These are phyloP conservation scores for Hemibagrus wyckioides DNA, from an alignment of 2,113 vertebrate species.

Conservation along the genomic window DNA sequence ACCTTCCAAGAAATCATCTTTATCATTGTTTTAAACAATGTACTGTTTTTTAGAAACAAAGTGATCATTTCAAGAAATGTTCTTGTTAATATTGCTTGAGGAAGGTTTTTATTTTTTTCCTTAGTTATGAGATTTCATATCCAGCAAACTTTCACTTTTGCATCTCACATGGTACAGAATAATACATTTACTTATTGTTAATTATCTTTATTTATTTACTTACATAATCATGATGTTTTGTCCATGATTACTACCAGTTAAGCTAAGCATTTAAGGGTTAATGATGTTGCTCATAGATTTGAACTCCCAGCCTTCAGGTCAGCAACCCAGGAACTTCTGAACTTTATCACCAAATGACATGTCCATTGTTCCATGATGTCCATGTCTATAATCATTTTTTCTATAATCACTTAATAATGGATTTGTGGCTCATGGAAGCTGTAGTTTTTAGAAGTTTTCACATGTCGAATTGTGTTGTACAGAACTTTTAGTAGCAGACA, in stretches of 20 bases:
- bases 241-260: neutral
- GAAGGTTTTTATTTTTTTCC: neutral
- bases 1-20: neutral
- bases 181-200: neutral
- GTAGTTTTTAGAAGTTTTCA: neutral
- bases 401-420: neutral
- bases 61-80: neutral
- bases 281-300: neutral
- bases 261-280: neutral
- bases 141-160: neutral
- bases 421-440: neutral
- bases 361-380: neutral
- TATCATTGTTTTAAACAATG: neutral
- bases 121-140: neutral
- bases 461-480: neutral
- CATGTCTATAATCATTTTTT: neutral
- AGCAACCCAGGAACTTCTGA: neutral
- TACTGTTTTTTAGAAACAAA: neutral
- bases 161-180: neutral
- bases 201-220: neutral
- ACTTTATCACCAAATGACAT: neutral
- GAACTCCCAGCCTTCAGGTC: neutral
- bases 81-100: neutral
- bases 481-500: neutral
- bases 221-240: neutral